Evolutionary conservation across 92 coral and sea anemone species (phyloP).

Genomic region (Galaxea fascicularis): DNA sequence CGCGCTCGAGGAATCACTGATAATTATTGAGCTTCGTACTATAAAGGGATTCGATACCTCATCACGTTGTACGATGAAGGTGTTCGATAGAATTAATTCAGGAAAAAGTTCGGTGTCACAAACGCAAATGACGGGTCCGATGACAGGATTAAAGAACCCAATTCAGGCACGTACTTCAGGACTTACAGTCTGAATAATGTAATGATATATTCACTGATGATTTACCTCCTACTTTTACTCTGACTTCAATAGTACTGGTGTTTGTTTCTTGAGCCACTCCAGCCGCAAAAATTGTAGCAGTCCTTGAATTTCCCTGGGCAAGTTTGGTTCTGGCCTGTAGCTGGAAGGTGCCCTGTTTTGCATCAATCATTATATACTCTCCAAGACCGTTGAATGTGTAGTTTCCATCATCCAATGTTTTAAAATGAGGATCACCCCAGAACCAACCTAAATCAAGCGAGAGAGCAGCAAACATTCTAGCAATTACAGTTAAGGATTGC

Average conservation of each 20-base stretch:
- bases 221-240: constrained; percentile 55
- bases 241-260: constrained; percentile 52
- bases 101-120: too few relatives aligned
- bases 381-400: constrained; percentile 30
- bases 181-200: too few relatives aligned
- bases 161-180: too few relatives aligned
- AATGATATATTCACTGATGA: background rate
- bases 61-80: too few relatives aligned
- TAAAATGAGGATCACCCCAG: constrained; percentile 72
- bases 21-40: too few relatives aligned
- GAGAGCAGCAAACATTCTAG: background rate
- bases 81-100: too few relatives aligned
- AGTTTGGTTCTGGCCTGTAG: background rate
- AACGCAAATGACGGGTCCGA: too few relatives aligned
- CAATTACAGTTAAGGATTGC: too few relatives aligned
- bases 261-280: constrained; percentile 66
- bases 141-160: too few relatives aligned
- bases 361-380: constrained; percentile 62
- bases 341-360: constrained; percentile 52
- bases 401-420: constrained; percentile 59
- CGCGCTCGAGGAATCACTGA: too few relatives aligned
- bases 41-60: too few relatives aligned
- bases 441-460: constrained; percentile 47
- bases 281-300: constrained; percentile 48
- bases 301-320: background rate